Percentiles rank a stretch among this genome's conserved stretches.
phyloP scores from a whole-genome alignment of 1,140 invertebrate species.

The Cylas formicarius region DNA sequence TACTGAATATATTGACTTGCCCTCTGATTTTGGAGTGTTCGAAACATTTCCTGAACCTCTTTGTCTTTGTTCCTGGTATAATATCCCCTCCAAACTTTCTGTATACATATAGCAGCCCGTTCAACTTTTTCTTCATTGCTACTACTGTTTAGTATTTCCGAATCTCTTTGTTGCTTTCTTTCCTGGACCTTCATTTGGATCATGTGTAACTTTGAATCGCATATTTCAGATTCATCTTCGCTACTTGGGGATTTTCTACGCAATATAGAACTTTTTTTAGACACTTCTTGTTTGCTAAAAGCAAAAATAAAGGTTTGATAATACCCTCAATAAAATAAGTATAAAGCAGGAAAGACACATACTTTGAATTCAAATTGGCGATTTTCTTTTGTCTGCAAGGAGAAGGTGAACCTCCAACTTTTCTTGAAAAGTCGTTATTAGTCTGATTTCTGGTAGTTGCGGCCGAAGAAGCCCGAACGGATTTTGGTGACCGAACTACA shows the following conservation, averaged over 20 bases:
- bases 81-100: conserved; percentile 84
- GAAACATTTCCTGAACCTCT: conserved; percentile 63
- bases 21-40: conserved; percentile 70
- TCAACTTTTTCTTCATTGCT: conserved; percentile 40
- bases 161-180: conserved; percentile 41
- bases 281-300: conserved; percentile 2
- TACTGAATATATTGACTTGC: conserved; percentile 83
- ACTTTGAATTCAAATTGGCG: conserved; percentile 6
- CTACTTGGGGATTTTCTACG: conserved; percentile 41
- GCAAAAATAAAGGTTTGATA: background rate
- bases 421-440: conserved; percentile 3
- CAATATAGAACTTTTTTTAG: conserved; percentile 28
- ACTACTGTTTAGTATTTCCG: conserved; percentile 38
- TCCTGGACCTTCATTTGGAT: conserved; percentile 52
- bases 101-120: conserved; percentile 65
- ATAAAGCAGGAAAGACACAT: conserved; percentile 3
- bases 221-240: conserved; percentile 53
- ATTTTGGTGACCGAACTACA: conserved; percentile 44
- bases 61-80: conserved; percentile 69
- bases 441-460: conserved; percentile 1
- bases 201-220: conserved; percentile 52
- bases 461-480: conserved; percentile 10
- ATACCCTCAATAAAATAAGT: conserved; percentile 1
- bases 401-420: conserved; percentile 22
- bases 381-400: conserved; percentile 22